Percentiles rank a stretch among this genome's conserved stretches.
These are phyloP conservation scores for Mamestra brassicae DNA, from an alignment of 2,888 invertebrate species.

Conservation along the genomic window DNA sequence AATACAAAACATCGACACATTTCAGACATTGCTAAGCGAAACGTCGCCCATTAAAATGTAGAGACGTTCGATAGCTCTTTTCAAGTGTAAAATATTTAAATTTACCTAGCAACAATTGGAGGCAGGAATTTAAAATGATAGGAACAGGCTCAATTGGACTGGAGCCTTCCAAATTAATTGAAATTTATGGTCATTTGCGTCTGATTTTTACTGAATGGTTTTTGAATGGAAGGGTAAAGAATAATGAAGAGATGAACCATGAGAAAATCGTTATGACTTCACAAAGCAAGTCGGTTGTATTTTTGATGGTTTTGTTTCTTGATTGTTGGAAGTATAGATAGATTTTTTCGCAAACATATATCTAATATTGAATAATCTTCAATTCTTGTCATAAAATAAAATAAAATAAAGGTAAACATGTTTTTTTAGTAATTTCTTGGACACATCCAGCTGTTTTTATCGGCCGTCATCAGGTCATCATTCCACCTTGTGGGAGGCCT, in stretches of 20 bases:
- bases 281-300: background rate
- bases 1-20: conserved; percentile 59
- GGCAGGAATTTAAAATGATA: conserved; percentile 53
- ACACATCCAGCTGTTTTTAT: too few relatives aligned
- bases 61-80: conserved; percentile 82
- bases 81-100: conserved; percentile 88
- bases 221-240: conserved; percentile 25
- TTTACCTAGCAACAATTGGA: conserved; percentile 81
- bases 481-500: too few relatives aligned
- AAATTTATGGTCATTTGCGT: conserved; percentile 71
- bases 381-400: too few relatives aligned
- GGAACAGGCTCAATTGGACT: conserved; percentile 66
- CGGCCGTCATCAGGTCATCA: too few relatives aligned
- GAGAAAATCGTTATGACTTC: background rate
- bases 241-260: background rate
- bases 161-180: conserved; percentile 79
- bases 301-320: background rate
- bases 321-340: too few relatives aligned
- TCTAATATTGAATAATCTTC: too few relatives aligned
- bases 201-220: conserved; percentile 52
- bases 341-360: too few relatives aligned
- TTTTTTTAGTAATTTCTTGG: too few relatives aligned
- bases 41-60: conserved; percentile 82
- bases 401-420: too few relatives aligned
- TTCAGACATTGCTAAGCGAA: conserved; percentile 46